Conservation (phyloP, 2,113 vertebrate genomes). For the Sialia sialis region DNA sequence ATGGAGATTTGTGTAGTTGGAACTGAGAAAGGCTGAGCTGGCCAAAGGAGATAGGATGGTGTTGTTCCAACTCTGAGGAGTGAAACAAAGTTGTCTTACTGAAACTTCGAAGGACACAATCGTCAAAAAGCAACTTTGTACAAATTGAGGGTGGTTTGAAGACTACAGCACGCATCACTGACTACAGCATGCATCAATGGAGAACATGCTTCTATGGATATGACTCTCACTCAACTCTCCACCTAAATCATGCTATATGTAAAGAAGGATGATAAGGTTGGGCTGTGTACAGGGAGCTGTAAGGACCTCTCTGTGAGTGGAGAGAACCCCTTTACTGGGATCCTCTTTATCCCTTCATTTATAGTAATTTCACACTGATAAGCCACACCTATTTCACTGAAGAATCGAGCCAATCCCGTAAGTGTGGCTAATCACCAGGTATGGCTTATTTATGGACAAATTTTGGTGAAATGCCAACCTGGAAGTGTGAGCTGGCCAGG, state of each 20-base stretch:
- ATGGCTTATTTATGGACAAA: too few relatives aligned
- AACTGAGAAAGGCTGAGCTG: neutral
- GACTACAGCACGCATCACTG: neutral
- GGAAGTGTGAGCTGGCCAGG: too few relatives aligned
- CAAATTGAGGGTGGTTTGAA: neutral
- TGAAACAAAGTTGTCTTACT: fast-evolving
- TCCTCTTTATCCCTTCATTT: neutral
- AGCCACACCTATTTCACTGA: too few relatives aligned
- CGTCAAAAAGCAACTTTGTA: neutral
- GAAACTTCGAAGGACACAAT: neutral
- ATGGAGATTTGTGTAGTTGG: neutral
- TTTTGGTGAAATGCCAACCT: too few relatives aligned
- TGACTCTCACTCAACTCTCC: neutral
- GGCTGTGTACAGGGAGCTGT: neutral
- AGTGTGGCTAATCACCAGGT: too few relatives aligned
- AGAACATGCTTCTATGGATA: fast-evolving
- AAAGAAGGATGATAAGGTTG: fast-evolving
- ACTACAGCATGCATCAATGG: neutral
- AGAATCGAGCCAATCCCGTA: too few relatives aligned
- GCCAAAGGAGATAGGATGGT: fast-evolving
- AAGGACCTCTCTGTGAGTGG: neutral
- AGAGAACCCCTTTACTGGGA: neutral
- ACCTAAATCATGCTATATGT: too few relatives aligned
- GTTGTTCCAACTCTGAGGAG: too few relatives aligned
- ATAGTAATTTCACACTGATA: too few relatives aligned